Percentiles rank a stretch among this genome's conserved stretches.
These are phyloP conservation scores for Berghia stephanieae DNA, from an alignment of 1,140 invertebrate genomes.

Conservation along the genomic window DNA sequence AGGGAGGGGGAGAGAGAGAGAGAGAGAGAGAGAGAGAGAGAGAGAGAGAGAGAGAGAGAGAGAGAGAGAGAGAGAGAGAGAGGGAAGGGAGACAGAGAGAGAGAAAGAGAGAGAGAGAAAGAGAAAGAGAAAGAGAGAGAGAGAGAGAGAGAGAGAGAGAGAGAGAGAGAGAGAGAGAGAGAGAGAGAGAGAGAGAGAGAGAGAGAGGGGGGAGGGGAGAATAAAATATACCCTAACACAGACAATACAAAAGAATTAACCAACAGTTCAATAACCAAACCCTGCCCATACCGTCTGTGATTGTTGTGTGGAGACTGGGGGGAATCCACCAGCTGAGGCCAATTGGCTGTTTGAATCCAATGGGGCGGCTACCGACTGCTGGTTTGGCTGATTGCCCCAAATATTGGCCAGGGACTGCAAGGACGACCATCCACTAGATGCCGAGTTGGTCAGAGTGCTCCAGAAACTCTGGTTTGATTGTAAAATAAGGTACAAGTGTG, in stretches of 20 bases:
- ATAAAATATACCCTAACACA: not conserved
- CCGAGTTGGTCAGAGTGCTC: constrained; percentile 57
- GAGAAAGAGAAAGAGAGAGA: not conserved
- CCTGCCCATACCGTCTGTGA: not conserved
- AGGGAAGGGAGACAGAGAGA: not conserved
- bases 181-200: not conserved
- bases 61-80: not conserved
- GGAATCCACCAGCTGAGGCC: not conserved
- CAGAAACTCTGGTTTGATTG: constrained; percentile 51
- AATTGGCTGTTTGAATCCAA: not conserved
- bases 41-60: not conserved
- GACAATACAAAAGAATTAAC: not conserved
- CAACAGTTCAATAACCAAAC: not conserved
- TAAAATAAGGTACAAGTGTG: constrained; percentile 10
- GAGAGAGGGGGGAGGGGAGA: not conserved
- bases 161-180: constrained; percentile 3
- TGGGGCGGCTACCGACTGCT: not conserved
- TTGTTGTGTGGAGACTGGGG: constrained; percentile 21
- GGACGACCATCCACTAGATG: constrained; percentile 58
- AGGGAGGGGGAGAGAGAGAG: not conserved
- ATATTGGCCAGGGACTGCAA: constrained; percentile 51
- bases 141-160: not conserved
- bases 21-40: not conserved
- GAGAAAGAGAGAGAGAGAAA: not conserved
- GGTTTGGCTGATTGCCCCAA: constrained; percentile 37